Conservation (phyloP, 2,888 invertebrate genomes). For the Eumerus sabulonum region DNA sequence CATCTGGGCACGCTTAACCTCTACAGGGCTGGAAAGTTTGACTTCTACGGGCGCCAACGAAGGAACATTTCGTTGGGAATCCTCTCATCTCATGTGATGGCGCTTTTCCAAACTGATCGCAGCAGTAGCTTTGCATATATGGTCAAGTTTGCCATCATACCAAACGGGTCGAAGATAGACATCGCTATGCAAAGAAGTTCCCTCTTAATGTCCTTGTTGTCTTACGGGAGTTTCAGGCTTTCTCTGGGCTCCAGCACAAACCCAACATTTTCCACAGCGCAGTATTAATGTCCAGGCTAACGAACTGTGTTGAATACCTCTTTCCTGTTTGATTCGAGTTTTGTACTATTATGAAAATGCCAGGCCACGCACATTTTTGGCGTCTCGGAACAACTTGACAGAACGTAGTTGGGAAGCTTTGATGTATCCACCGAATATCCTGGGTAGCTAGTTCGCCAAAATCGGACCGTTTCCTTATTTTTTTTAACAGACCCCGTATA, state of each 20-base stretch:
- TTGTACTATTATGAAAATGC: too few relatives aligned
- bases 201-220: constrained; percentile 6
- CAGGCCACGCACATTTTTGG: too few relatives aligned
- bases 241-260: constrained; percentile 11
- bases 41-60: constrained; percentile 11
- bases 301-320: too few relatives aligned
- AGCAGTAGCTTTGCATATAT: constrained; percentile 11
- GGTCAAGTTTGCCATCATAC: too few relatives aligned
- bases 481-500: too few relatives aligned
- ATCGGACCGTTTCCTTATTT: too few relatives aligned
- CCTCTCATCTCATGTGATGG: constrained; percentile 5
- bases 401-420: too few relatives aligned
- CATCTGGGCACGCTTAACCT: constrained; percentile 20
- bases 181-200: constrained; percentile 5
- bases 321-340: too few relatives aligned
- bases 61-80: constrained; percentile 13
- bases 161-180: too few relatives aligned
- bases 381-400: too few relatives aligned
- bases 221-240: not conserved
- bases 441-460: too few relatives aligned
- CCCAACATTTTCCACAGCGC: constrained; percentile 5
- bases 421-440: too few relatives aligned
- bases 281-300: constrained; percentile 13
- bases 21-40: not conserved
- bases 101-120: constrained; percentile 13